Evolutionary conservation across 2,888 invertebrate genomes (phyloP).

Genomic region (Lithophane ornitopus): DNA sequence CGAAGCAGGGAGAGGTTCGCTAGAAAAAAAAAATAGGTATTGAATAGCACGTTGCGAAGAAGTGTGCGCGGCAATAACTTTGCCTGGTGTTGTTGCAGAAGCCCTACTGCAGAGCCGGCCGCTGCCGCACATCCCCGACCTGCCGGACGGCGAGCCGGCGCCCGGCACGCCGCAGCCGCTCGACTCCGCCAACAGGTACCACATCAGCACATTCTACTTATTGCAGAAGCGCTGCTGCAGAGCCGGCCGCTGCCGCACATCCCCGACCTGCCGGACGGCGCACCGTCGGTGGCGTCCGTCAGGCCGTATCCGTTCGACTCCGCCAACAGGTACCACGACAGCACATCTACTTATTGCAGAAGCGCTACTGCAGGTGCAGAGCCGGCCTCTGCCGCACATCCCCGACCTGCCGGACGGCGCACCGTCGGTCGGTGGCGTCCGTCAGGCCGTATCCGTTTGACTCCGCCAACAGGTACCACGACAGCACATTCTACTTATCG

Average conservation of each 20-base stretch:
- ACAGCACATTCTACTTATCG: conserved; percentile 54
- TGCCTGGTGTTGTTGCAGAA: conserved; percentile 91
- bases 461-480: conserved; percentile 83
- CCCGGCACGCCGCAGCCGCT: conserved; percentile 84
- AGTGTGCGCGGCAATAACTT: neutral
- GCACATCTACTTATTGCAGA: conserved; percentile 90
- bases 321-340: conserved; percentile 80
- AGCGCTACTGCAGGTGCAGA: conserved; percentile 97
- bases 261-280: conserved; percentile 94
- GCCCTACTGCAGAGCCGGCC: conserved; percentile 98
- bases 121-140: conserved; percentile 97
- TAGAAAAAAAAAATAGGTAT: too few relatives aligned
- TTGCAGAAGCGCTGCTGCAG: conserved; percentile 97
- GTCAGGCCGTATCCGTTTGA: conserved; percentile 86
- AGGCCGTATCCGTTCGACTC: conserved; percentile 85
- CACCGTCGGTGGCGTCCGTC: conserved; percentile 73
- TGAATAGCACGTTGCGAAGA: neutral
- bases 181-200: conserved; percentile 85
- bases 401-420: conserved; percentile 95
- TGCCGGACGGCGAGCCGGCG: conserved; percentile 92
- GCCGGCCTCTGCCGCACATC: conserved; percentile 98
- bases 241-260: conserved; percentile 98
- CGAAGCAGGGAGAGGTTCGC: too few relatives aligned
- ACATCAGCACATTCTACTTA: neutral
- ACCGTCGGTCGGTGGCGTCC: conserved; percentile 73